phyloP scores from a whole-genome alignment of 2,797 vertebrate species.

The Acrossocheilus fasciatus region DNA sequence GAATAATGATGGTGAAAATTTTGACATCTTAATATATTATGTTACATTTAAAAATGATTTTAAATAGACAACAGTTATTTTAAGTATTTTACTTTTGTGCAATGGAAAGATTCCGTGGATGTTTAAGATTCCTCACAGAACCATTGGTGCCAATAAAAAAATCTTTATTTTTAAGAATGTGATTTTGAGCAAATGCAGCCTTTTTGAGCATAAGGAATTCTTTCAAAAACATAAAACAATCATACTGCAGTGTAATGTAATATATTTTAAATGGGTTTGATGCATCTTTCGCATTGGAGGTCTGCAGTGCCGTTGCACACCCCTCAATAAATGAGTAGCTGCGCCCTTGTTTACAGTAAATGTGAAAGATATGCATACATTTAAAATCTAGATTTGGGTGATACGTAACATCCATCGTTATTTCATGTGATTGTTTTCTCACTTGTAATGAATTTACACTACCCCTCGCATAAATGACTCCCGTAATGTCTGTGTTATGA shows the following conservation, averaged over 20 bases:
- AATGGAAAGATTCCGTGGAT: background rate
- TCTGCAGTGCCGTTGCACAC: background rate
- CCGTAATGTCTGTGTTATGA: constrained; percentile 52
- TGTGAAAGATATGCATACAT: background rate
- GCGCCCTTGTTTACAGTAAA: background rate
- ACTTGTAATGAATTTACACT: constrained; percentile 30
- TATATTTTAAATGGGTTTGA: background rate
- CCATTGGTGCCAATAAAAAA: background rate
- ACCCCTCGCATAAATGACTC: constrained; percentile 42
- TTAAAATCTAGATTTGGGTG: background rate
- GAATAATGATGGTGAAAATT: background rate
- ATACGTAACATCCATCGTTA: constrained; percentile 5
- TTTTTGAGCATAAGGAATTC: background rate
- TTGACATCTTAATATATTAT: background rate
- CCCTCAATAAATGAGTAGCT: background rate
- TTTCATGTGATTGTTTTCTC: constrained; percentile 33
- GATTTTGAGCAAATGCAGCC: background rate
- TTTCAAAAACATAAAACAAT: background rate
- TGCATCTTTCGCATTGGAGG: background rate
- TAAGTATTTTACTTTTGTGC: too few relatives aligned
- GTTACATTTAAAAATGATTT: background rate
- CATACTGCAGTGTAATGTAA: background rate
- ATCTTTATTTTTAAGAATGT: background rate
- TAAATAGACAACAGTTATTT: background rate
- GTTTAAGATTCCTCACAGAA: background rate